Conservation (phyloP, 1,140 invertebrate species). For the Nymphalis io region DNA sequence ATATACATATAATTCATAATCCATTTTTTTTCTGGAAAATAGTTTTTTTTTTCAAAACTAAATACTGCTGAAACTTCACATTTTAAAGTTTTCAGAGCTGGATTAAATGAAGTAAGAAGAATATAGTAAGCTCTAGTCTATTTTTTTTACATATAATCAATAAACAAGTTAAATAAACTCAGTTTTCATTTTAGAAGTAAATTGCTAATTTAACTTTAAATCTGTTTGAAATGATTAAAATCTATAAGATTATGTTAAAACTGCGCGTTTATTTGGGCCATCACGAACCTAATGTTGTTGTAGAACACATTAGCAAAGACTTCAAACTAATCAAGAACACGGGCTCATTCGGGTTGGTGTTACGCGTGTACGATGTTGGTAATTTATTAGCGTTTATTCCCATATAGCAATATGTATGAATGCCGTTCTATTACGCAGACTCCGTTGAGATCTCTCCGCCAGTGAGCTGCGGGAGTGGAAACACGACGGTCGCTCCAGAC, state of each 20-base stretch:
- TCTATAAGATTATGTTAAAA: not conserved
- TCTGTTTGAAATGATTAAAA: not conserved
- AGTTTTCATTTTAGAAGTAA: too few species aligned
- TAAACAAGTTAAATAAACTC: too few species aligned
- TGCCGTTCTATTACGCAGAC: conserved; percentile 78
- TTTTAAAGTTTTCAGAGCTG: too few species aligned
- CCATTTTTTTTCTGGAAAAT: too few species aligned
- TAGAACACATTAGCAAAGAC: conserved; percentile 65
- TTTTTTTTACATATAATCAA: too few species aligned
- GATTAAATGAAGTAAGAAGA: too few species aligned
- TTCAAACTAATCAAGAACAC: conserved; percentile 78
- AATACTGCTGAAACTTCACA: too few species aligned
- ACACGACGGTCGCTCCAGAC: conserved; percentile 62
- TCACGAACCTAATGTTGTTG: not conserved
- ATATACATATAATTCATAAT: too few species aligned
- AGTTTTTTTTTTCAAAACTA: too few species aligned
- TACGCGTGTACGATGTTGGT: conserved; percentile 73
- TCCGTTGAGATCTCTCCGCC: conserved; percentile 73
- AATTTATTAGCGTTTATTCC: conserved; percentile 80
- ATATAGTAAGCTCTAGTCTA: too few species aligned
- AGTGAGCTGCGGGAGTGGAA: conserved; percentile 69
- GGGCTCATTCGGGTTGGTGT: conserved; percentile 63
- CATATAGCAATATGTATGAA: conserved; percentile 79
- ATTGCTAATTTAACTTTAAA: too few species aligned
- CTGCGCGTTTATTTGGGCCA: conserved; percentile 1